Evolutionary conservation across 2,797 vertebrate genomes (phyloP).

Genomic region (Scolopax rusticola): DNA sequence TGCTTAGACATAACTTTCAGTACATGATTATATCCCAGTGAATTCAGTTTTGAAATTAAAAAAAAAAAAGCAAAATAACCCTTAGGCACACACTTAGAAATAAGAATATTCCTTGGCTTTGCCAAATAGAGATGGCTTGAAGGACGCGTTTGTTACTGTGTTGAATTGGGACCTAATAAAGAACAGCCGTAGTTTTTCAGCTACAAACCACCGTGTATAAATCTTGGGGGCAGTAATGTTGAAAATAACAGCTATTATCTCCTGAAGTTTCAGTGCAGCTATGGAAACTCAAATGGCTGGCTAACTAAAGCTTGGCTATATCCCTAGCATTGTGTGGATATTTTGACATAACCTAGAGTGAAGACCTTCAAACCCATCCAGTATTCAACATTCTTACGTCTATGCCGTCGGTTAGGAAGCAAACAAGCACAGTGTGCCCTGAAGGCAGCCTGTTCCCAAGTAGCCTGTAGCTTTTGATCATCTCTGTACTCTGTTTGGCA

Average conservation of each 20-base stretch:
- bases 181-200: constrained; percentile 51
- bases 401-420: background rate
- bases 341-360: constrained; percentile 25
- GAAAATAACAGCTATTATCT: constrained; percentile 63
- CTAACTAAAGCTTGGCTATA: constrained; percentile 19
- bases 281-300: constrained; percentile 37
- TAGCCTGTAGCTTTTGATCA: background rate
- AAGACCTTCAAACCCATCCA: constrained; percentile 19
- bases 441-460: background rate
- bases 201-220: constrained; percentile 52
- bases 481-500: constrained; percentile 12
- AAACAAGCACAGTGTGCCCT: background rate
- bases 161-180: constrained; percentile 54
- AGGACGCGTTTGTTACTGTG: background rate
- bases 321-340: constrained; percentile 2
- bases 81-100: background rate
- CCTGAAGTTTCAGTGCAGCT: constrained; percentile 21
- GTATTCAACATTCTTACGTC: background rate
- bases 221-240: constrained; percentile 33
- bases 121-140: constrained; percentile 39
- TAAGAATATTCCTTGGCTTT: constrained; percentile 35
- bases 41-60: constrained; percentile 7
- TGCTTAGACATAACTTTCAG: constrained; percentile 25
- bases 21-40: background rate
- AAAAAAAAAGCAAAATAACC: background rate